Evolutionary conservation across 1,140 invertebrate genomes (phyloP), one percentile per base, ranked within the genome.

Genomic region (Papilio machaon): DNA sequence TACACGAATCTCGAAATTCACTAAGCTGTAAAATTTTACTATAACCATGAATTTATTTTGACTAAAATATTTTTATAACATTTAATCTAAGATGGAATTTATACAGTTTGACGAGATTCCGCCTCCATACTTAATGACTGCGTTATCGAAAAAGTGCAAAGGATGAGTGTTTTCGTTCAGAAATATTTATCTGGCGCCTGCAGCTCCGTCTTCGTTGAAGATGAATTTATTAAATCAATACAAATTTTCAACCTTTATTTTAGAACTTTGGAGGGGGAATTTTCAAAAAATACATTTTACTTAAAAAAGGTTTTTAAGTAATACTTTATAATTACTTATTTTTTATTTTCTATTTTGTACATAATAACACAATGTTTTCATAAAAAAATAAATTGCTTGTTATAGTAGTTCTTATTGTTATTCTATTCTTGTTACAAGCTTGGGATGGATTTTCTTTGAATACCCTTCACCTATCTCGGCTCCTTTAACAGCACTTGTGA

Each of bases 1-100:
- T 78, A 60, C 54, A 60, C 76, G 76, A 78, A 78, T 78, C 35
- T 78, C 35, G 76, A 78, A 78, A 78, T 78, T 78, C 76, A 78
- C 35, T 78, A 78, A 78, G 38, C 76, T 78, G 58, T 78, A 54
- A 64, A 78, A 78, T 78, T 78, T 46, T 15, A 78, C 76, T 78
- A 78, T 64, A n/a, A 78, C 54, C 54, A 78, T 35, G 52, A 78
- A 64, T 64, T 78, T 46, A 17, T 60, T 78, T 78, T 78, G n/a
- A 30, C 10, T 60, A n/a, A 17, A 75, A 75, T 74, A 49, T 23
- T 35, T 30, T 13, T 30, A 11, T n/a, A n/a, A n/a, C n/a, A n/a
- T n/a, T n/a, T n/a, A n/a, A n/a, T 30, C 35, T 67, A 35, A 67
- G 9, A 67, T 67, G 11, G 23, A 67, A 67, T 67, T 67, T 17